Evolutionary conservation across 2,888 invertebrate species (phyloP).

Genomic region (Andrena camellia): DNA sequence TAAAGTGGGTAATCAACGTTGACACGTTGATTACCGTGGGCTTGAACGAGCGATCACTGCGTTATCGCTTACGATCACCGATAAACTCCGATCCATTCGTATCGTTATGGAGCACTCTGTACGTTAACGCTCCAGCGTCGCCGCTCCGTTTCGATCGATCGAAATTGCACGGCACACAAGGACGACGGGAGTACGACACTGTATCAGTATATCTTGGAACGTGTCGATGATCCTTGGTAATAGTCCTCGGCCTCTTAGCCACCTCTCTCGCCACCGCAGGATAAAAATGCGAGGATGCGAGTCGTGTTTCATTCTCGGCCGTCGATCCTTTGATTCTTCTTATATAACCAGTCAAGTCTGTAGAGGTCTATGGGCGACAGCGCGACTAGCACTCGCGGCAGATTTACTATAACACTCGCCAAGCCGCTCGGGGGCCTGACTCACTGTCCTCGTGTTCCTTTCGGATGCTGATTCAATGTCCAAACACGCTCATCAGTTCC

Average conservation of each 20-base stretch:
- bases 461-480: not conserved
- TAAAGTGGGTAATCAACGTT: constrained; percentile 11
- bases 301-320: constrained; percentile 72
- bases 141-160: not conserved
- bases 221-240: constrained; percentile 33
- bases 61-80: not conserved
- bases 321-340: constrained; percentile 61
- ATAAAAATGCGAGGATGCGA: constrained; percentile 61
- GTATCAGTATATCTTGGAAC: not conserved
- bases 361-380: constrained; percentile 2
- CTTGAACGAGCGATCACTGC: not conserved
- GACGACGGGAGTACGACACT: not conserved
- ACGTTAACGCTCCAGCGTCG: not conserved
- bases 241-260: constrained; percentile 9
- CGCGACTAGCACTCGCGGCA: not conserved
- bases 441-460: constrained; percentile 7
- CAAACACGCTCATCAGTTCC: too few relatives aligned
- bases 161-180: too few relatives aligned
- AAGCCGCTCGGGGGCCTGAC: constrained; percentile 3
- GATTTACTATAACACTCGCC: not conserved
- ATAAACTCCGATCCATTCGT: not conserved
- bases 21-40: not conserved
- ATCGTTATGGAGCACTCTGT: not conserved
- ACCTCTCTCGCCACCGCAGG: constrained; percentile 46
- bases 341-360: constrained; percentile 71